phyloP scores from a whole-genome alignment of 2,888 invertebrate species.

The Serripes groenlandicus region DNA sequence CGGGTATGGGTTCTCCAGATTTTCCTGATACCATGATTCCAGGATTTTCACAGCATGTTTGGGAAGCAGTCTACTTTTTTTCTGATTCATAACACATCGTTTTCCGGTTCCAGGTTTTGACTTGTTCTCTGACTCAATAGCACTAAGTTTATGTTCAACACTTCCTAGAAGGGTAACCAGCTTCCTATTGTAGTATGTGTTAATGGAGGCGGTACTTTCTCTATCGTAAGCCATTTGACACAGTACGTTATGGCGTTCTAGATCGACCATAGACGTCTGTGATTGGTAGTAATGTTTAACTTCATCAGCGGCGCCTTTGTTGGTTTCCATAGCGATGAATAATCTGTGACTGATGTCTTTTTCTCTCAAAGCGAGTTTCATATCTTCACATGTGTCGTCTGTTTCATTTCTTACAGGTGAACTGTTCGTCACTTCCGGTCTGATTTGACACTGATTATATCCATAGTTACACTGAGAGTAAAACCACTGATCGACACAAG shows the following conservation, averaged over 20 bases:
- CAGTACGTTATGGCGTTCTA: conserved; percentile 63
- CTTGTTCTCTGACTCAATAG: conserved; percentile 25
- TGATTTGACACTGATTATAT: neutral
- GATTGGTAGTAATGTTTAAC: conserved; percentile 60
- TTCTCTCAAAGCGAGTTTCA: conserved; percentile 62
- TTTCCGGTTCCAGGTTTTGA: conserved; percentile 34
- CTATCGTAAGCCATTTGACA: conserved; percentile 62
- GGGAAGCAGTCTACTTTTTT: conserved; percentile 71
- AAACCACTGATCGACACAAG: neutral
- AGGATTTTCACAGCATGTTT: conserved; percentile 72
- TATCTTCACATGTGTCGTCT: too few species aligned
- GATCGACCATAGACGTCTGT: conserved; percentile 62
- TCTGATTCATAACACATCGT: conserved; percentile 5
- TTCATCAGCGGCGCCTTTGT: conserved; percentile 39
- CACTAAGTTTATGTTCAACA: conserved; percentile 54
- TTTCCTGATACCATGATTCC: conserved; percentile 77
- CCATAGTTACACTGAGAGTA: neutral
- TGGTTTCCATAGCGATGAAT: conserved; percentile 26
- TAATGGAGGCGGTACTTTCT: conserved; percentile 55
- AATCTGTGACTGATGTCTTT: conserved; percentile 53
- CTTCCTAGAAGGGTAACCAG: conserved; percentile 54
- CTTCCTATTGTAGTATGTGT: conserved; percentile 61
- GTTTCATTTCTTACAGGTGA: neutral
- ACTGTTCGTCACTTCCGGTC: neutral
- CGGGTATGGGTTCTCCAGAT: conserved; percentile 80